A percentile compares a stretch with the other conserved stretches of the same genome.
phyloP scores from a whole-genome alignment of 2,888 invertebrate genomes.

The Harpalus rubripes region DNA sequence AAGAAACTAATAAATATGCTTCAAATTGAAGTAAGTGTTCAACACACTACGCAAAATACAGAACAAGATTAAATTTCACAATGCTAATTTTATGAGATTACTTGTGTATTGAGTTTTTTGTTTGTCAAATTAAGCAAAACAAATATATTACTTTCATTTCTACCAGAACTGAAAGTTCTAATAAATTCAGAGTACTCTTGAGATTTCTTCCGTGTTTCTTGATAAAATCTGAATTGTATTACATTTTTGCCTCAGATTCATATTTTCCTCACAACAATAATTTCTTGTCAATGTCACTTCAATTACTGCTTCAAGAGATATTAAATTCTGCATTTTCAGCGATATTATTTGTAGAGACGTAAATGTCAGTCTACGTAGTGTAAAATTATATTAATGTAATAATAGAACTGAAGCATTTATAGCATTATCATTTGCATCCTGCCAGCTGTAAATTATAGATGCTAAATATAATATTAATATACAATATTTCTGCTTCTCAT shows the following conservation, averaged over 20 bases:
- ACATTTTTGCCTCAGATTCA: slow-evolving; percentile 45
- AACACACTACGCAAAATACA: no score
- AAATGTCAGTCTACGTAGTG: not conserved
- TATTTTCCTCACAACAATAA: slow-evolving; percentile 35
- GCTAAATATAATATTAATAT: no score
- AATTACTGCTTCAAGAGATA: slow-evolving; percentile 18
- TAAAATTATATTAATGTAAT: not conserved
- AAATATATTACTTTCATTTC: slow-evolving; percentile 56
- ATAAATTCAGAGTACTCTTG: slow-evolving; percentile 49
- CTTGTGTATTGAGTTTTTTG: slow-evolving; percentile 17
- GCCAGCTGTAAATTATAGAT: no score
- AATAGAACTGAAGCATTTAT: not conserved
- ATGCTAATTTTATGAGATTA: slow-evolving; percentile 21
- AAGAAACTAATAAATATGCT: no score
- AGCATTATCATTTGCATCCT: no score
- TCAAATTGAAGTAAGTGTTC: no score
- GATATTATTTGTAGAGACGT: slow-evolving; percentile 9
- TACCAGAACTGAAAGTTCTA: slow-evolving; percentile 26
- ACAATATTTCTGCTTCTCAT: no score
- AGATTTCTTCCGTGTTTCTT: slow-evolving; percentile 23
- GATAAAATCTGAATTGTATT: slow-evolving; percentile 39
- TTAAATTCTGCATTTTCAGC: slow-evolving; percentile 7
- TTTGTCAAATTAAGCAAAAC: slow-evolving; percentile 44
- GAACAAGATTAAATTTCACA: not conserved
- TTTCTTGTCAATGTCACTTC: slow-evolving; percentile 40